A percentile compares a stretch with the other conserved stretches of the same genome.
These are phyloP conservation scores for Branchellion lobata DNA, from an alignment of 2,888 invertebrate genomes.

Conservation along the genomic window DNA sequence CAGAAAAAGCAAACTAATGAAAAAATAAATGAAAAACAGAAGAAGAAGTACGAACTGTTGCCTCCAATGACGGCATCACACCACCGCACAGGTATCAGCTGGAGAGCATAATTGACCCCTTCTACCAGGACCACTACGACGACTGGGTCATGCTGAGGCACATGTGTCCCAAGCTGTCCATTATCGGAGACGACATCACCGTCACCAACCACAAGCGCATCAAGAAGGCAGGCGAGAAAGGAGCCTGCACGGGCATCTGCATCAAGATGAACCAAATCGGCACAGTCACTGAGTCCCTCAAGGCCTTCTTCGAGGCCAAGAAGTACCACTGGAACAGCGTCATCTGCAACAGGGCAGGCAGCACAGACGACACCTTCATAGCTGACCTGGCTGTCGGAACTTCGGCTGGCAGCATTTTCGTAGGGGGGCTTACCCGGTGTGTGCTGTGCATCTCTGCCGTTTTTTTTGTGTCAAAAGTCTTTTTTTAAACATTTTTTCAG, in stretches of 20 bases:
- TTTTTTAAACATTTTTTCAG: too few species aligned
- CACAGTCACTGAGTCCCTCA: slow-evolving; percentile 94
- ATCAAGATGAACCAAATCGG: slow-evolving; percentile 98
- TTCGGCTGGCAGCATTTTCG: slow-evolving; percentile 82
- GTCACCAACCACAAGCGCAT: slow-evolving; percentile 87
- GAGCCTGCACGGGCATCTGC: slow-evolving; percentile 93
- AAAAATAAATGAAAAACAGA: too few species aligned
- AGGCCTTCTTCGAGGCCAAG: slow-evolving; percentile 70
- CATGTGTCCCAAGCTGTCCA: not conserved
- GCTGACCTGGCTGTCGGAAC: slow-evolving; percentile 97
- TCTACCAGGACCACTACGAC: slow-evolving; percentile 39
- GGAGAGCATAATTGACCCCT: slow-evolving; percentile 27
- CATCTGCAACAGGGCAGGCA: slow-evolving; percentile 96
- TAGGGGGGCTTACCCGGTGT: slow-evolving; percentile 18
- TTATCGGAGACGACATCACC: slow-evolving; percentile 84
- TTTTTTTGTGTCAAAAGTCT: not conserved
- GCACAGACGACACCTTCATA: slow-evolving; percentile 98
- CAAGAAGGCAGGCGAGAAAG: slow-evolving; percentile 87
- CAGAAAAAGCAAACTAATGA: too few species aligned
- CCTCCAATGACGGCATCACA: too few species aligned
- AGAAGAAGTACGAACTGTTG: too few species aligned
- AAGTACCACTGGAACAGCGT: slow-evolving; percentile 85
- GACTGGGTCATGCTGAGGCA: slow-evolving; percentile 35
- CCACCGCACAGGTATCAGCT: slow-evolving; percentile 21
- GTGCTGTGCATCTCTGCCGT: not conserved